These are phyloP conservation scores for Nicator chloris DNA, from an alignment of 2,113 vertebrate genomes.

Conservation along the genomic window DNA sequence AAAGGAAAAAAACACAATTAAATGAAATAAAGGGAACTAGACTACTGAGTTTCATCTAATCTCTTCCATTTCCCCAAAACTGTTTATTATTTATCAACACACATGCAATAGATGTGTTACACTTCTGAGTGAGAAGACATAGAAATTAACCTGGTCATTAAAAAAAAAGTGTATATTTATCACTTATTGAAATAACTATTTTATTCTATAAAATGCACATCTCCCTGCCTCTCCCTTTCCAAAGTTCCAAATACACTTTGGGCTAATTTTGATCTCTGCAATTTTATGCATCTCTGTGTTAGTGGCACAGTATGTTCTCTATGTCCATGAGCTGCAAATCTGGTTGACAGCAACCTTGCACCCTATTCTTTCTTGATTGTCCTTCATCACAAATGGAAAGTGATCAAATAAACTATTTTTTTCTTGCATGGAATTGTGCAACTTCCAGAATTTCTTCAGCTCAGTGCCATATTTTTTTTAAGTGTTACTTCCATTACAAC, in stretches of 20 bases:
- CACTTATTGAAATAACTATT: not conserved
- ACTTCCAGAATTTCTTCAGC: not conserved
- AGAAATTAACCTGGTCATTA: not conserved
- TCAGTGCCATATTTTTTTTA: not conserved
- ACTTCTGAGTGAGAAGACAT: not conserved
- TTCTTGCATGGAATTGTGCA: not conserved
- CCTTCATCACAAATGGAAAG: not conserved
- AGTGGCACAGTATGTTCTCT: conserved; percentile 16
- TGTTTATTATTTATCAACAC: not conserved
- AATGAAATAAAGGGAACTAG: not conserved
- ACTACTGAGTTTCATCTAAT: not conserved
- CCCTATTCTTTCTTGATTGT: not conserved
- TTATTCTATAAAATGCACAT: not conserved
- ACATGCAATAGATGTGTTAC: not conserved
- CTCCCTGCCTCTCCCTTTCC: not conserved
- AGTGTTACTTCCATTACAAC: not conserved
- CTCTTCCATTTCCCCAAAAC: not conserved
- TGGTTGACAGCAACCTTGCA: not conserved
- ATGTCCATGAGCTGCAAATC: not conserved
- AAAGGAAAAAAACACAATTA: not conserved
- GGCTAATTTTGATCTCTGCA: conserved; percentile 27
- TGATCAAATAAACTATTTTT: not conserved
- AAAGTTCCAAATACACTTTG: not conserved
- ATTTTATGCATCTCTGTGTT: not conserved
- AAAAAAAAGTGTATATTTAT: not conserved